Base-by-base conservation (phyloP, 2,113 vertebrate genomes). In the Cyphomyrus plagiostoma region DNA sequence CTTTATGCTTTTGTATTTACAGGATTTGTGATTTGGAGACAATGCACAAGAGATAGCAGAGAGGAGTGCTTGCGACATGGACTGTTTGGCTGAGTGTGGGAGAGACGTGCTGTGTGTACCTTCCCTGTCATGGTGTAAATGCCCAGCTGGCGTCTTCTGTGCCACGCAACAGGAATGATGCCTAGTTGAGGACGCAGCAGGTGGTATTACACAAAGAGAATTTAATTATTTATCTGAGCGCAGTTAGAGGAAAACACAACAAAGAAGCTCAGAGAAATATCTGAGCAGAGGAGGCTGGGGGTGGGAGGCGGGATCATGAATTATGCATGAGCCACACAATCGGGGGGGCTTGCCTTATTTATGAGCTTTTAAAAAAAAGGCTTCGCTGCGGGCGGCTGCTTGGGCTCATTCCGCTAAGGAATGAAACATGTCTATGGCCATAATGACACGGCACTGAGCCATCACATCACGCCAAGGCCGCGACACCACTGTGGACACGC, bases 181-280 rank as follows among this genome's bases (percentile, higher is more conserved):
- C 70, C 30, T 30, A 52, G 74, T 83, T 15, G 77, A 17, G 7
- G 50, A 53, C 30, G 52, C 52, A 39, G 49, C 89, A 89, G 77
- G 80, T 85, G 42, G 77, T 21, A 80, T 84, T 35, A 89, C 21
- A 58, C 10, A 45, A 77, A 56, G 85, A 52, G 39, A 53, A 42
- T 84, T 88, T 49, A 56, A 90, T 90, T 90, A 90, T 90, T 90
- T 90, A 90, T 90, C 74, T 46, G 77, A 90, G 70, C 52, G 48
- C 89, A 88, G 49, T 88, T 62, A 77, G 39, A 90, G 53, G 89
- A 88, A 90, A 39, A 49, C 70, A 90, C 70, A 90, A 90, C 70
- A 90, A 80, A 80, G 86, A 52, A 35, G n/a, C 26, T 90, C 26
- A 3, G 66, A 90, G 85, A 86, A 87, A 52, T 19, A 70, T 88